A percentile compares a stretch with the other conserved stretches of the same genome.
phyloP scores from a whole-genome alignment of 1,140 invertebrate genomes.

The Ceratina japonica region DNA sequence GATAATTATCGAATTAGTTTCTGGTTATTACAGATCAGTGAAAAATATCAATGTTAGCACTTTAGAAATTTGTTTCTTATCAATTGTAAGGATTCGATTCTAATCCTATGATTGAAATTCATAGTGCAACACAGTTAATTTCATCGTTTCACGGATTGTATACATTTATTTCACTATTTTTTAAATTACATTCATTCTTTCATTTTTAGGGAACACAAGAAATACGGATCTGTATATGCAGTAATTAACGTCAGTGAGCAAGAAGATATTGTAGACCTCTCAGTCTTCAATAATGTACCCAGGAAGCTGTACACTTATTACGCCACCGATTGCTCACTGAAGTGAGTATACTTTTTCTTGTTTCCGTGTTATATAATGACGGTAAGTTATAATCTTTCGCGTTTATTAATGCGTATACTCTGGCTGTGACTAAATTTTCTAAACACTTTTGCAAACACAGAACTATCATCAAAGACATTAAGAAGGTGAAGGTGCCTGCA shows the following conservation, averaged over 20 bases:
- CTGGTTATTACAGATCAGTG: too few relatives aligned
- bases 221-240: conserved; percentile 68
- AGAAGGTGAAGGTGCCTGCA: conserved; percentile 15
- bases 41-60: too few relatives aligned
- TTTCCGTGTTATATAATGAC: too few relatives aligned
- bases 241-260: conserved; percentile 76
- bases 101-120: too few relatives aligned
- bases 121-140: too few relatives aligned
- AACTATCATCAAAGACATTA: background rate
- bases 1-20: too few relatives aligned
- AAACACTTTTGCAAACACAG: conserved; percentile 20
- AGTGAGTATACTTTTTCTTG: conserved; percentile 17
- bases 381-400: too few relatives aligned
- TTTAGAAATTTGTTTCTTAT: too few relatives aligned
- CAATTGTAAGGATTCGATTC: too few relatives aligned
- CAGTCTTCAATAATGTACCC: conserved; percentile 64
- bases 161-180: too few relatives aligned
- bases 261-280: conserved; percentile 54
- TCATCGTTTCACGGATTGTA: too few relatives aligned
- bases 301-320: conserved; percentile 47
- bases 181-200: too few relatives aligned
- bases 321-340: background rate
- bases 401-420: background rate
- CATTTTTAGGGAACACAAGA: conserved; percentile 38
- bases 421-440: background rate